These are phyloP conservation scores for Gonioctena quinquepunctata DNA, from an alignment of 1,140 invertebrate species.

Conservation along the genomic window DNA sequence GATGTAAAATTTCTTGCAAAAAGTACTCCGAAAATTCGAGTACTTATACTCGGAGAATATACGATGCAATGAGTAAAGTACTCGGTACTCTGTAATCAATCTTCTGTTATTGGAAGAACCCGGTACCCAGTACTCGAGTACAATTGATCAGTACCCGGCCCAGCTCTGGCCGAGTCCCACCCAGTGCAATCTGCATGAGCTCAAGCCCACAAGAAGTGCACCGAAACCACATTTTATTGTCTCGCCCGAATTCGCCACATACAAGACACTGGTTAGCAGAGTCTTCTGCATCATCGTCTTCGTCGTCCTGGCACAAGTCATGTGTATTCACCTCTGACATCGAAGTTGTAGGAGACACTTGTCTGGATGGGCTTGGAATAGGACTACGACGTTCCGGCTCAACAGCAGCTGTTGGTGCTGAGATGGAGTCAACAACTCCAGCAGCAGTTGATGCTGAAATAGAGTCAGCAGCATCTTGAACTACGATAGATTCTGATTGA, in stretches of 20 bases:
- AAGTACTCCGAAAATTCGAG: too few relatives aligned
- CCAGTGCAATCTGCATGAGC: not conserved
- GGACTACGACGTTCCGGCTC: not conserved
- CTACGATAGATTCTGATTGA: not conserved
- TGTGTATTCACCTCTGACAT: not conserved
- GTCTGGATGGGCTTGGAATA: not conserved
- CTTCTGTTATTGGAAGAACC: too few relatives aligned
- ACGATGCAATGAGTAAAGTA: too few relatives aligned
- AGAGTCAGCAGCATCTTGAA: not conserved
- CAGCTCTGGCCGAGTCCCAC: not conserved
- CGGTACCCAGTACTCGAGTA: too few relatives aligned
- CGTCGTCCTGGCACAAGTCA: not conserved
- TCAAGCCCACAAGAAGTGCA: too few relatives aligned
- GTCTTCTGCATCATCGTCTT: not conserved
- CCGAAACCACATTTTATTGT: not conserved
- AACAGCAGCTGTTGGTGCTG: not conserved
- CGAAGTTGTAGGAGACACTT: not conserved
- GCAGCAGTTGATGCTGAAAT: not conserved
- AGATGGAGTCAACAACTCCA: not conserved
- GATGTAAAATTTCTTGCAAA: too few relatives aligned
- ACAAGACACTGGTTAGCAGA: not conserved
- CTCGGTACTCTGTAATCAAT: too few relatives aligned
- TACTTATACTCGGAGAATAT: too few relatives aligned
- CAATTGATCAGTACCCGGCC: too few relatives aligned
- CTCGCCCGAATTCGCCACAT: not conserved